Evolutionary conservation across 1,140 invertebrate species (phyloP).

Genomic region (Araneus ventricosus): DNA sequence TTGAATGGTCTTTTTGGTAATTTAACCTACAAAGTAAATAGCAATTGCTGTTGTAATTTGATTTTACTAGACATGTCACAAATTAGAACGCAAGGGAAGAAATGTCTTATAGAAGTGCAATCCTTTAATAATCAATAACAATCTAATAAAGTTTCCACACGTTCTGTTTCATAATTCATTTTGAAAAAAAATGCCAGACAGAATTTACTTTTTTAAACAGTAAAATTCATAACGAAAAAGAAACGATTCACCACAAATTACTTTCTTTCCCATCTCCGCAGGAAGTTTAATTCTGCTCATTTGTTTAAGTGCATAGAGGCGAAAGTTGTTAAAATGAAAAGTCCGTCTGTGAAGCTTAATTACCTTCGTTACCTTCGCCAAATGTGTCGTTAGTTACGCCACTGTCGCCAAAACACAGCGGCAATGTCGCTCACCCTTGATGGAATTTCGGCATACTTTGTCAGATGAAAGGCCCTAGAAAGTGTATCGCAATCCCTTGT

Average conservation of each 20-base stretch:
- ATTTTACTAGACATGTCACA: too few relatives aligned
- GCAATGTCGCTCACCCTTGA: neutral
- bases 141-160: too few relatives aligned
- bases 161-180: too few relatives aligned
- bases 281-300: neutral
- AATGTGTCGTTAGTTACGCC: neutral
- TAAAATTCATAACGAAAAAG: too few relatives aligned
- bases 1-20: too few relatives aligned
- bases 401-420: neutral
- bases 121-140: too few relatives aligned
- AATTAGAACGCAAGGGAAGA: too few relatives aligned
- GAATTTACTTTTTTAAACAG: too few relatives aligned
- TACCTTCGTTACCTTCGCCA: neutral
- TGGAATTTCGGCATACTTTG: conserved; percentile 36
- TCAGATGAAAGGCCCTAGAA: conserved; percentile 22
- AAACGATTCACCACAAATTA: neutral
- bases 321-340: conserved; percentile 2
- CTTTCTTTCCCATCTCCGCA: neutral
- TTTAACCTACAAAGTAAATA: too few relatives aligned
- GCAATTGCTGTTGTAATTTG: too few relatives aligned
- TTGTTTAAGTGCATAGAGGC: neutral
- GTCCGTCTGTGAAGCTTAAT: neutral
- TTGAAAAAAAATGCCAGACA: too few relatives aligned
- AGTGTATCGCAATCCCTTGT: conserved; percentile 54
- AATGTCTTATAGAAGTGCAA: too few relatives aligned